Evolutionary conservation across 2,797 vertebrate genomes (phyloP).

Genomic region (Austrolebias charrua): DNA sequence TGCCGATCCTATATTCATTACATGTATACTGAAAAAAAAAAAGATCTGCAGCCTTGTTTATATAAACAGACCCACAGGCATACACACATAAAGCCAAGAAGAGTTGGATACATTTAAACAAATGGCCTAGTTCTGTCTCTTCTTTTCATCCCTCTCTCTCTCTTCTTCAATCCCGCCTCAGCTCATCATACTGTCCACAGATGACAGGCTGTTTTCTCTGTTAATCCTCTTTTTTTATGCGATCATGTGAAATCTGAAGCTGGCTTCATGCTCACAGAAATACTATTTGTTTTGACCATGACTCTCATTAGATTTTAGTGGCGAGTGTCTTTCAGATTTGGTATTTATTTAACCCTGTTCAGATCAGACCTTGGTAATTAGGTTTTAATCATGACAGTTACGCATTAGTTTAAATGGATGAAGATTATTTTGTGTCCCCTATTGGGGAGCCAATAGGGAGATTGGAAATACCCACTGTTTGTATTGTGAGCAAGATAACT

Average conservation of each 20-base stretch:
- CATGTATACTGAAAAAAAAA: background rate
- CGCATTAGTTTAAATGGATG: constrained; percentile 23
- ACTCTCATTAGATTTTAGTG: constrained; percentile 64
- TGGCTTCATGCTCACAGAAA: constrained; percentile 56
- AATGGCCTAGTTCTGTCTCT: constrained; percentile 77
- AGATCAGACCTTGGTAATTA: constrained; percentile 60
- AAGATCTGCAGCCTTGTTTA: constrained; percentile 19
- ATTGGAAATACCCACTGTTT: too few relatives aligned
- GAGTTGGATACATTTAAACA: constrained; percentile 65
- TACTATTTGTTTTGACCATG: constrained; percentile 68
- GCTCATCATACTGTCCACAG: constrained; percentile 63
- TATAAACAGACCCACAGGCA: constrained; percentile 26
- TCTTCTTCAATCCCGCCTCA: constrained; percentile 67
- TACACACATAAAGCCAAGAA: constrained; percentile 43
- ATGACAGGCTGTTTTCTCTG: constrained; percentile 76
- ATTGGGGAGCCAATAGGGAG: too few relatives aligned
- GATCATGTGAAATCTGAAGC: constrained; percentile 63
- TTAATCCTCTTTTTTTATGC: constrained; percentile 74
- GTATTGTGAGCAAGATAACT: too few relatives aligned
- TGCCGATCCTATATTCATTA: background rate
- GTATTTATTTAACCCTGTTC: constrained; percentile 54
- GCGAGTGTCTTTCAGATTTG: constrained; percentile 51
- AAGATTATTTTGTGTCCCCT: constrained; percentile 32
- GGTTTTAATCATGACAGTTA: constrained; percentile 51
- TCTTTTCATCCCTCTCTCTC: constrained; percentile 49